Base-by-base conservation (phyloP, 1,140 invertebrate genomes). In the Drosophila saltans region DNA sequence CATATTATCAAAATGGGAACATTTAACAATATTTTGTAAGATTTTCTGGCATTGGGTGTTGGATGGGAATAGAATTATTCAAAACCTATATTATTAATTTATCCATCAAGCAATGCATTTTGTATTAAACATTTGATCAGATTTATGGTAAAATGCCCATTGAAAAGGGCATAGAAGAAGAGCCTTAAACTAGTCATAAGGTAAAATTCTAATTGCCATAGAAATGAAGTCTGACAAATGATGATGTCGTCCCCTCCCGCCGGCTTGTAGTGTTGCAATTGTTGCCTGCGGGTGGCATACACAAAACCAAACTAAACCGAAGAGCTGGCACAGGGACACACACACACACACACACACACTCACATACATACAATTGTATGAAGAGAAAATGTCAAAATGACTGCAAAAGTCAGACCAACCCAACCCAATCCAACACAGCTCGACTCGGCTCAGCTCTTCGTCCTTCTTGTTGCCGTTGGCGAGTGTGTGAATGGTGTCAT, bases 401-500 rank as follows among this genome's bases (percentile, higher is more conserved):
- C 72, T 78, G 75, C 66, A 69, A 72, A 80, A 72, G 74, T 66
- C 66, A 64, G 63, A 36, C 62, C 33, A 75, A 71, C 61, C 62
- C 56, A 56, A 1, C 3, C 33, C 33, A 75, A 71, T 56, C 62
- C 56, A 56, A 1, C 3, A 1, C 3, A 36, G 4, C 6, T 36
- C 33, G 33, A 1, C 33, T 36, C 28, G 4, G 28, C 28, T 30
- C 28, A 30, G 28, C 28, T 73, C 48, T 36, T 36, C 33, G 33
- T 36, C 36, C 26, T 59, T 33, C 11, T 57, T 28, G 40, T 30
- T 30, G n/a, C 43, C 21, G 24, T n/a, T 45, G 39, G 28, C 30
- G 57, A 68, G 69, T 80, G 80, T 83, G 80, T 76, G 80, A 91
- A 91, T 85, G 85, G 78, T 90, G 90, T 86, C 86, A 91, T 91